phyloP scores from a whole-genome alignment of 1,140 invertebrate genomes.

The Dinothrombium tinctorium region DNA sequence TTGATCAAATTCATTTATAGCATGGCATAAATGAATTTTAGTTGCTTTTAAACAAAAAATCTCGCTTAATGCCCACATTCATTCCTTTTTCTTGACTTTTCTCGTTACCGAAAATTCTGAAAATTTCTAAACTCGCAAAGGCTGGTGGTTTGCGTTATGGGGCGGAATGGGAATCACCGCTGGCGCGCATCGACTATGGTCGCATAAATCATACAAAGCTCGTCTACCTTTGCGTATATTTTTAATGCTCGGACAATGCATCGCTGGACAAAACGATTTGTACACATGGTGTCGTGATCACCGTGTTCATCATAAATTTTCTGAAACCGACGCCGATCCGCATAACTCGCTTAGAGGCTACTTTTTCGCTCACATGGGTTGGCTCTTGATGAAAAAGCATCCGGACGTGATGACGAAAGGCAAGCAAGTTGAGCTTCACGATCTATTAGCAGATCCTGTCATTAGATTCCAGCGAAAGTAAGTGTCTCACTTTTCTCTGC shows the following conservation, averaged over 20 bases:
- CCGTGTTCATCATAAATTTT: constrained; percentile 76
- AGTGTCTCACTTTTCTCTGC: no score
- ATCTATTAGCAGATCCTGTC: constrained; percentile 61
- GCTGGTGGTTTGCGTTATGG: no score
- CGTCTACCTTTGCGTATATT: constrained; percentile 56
- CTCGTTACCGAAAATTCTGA: no score
- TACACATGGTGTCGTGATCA: constrained; percentile 85
- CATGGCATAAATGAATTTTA: no score
- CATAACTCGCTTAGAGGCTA: neutral
- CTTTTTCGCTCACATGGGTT: constrained; percentile 2
- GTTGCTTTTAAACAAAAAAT: no score
- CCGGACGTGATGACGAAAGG: constrained; percentile 67
- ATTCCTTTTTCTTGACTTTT: no score
- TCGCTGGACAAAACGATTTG: constrained; percentile 48
- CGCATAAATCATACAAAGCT: constrained; percentile 81
- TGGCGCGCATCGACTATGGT: constrained; percentile 78
- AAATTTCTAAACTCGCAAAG: no score
- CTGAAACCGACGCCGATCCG: constrained; percentile 5
- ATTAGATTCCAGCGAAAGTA: constrained; percentile 54
- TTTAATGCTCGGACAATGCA: constrained; percentile 32
- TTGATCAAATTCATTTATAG: no score
- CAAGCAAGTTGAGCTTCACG: constrained; percentile 54
- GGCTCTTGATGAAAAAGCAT: constrained; percentile 36
- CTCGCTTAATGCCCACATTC: no score
- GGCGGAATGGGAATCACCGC: constrained; percentile 32